phyloP scores from a whole-genome alignment of 2,113 vertebrate species.

The Chaenocephalus aceratus region DNA sequence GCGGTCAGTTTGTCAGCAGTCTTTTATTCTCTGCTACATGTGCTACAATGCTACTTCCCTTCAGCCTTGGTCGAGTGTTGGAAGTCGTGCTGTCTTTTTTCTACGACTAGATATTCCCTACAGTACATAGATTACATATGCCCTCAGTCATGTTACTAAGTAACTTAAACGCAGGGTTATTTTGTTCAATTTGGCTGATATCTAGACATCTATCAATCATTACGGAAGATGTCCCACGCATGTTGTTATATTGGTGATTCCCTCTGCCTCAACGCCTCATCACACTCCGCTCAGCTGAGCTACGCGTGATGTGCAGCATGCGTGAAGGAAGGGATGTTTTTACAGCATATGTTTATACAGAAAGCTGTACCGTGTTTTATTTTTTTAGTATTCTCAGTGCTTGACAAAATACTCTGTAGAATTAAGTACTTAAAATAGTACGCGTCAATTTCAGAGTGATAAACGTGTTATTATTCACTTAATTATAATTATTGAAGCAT shows the following conservation, averaged over 20 bases:
- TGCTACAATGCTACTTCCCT: not conserved
- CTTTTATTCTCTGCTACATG: not conserved
- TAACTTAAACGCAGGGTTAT: too few species aligned
- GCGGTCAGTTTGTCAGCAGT: constrained; percentile 17
- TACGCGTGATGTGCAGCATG: not conserved
- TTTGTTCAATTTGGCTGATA: not conserved
- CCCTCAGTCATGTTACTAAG: too few species aligned
- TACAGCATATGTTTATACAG: not conserved
- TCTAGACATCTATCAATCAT: not conserved
- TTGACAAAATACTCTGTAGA: too few species aligned
- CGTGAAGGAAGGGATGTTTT: not conserved
- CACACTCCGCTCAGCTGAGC: constrained; percentile 29
- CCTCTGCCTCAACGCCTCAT: not conserved
- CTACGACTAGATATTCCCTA: not conserved
- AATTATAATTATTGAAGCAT: too few species aligned
- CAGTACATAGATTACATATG: not conserved
- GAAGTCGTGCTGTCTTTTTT: not conserved
- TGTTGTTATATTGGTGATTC: not conserved
- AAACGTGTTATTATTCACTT: too few species aligned
- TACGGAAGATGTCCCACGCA: not conserved
- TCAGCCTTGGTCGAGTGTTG: not conserved
- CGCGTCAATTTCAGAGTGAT: too few species aligned
- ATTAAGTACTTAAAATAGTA: too few species aligned
- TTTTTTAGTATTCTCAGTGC: too few species aligned
- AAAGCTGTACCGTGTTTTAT: not conserved